phyloP scores from a whole-genome alignment of 2,113 vertebrate species.

The Actenoides hombroni region DNA sequence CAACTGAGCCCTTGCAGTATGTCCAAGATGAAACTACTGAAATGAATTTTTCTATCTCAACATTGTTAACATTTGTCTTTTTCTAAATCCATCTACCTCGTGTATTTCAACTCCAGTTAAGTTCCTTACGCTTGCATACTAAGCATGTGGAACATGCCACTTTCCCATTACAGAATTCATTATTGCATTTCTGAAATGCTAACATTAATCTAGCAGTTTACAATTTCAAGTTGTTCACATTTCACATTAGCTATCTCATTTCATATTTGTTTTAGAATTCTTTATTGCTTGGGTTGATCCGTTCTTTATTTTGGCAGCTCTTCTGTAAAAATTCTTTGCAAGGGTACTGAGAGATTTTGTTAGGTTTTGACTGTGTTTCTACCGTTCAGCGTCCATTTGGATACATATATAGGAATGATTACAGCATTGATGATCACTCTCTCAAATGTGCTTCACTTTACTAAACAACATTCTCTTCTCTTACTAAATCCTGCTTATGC shows the following conservation, averaged over 20 bases:
- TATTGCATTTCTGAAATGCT: background rate
- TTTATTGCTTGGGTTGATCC: background rate
- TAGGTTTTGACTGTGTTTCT: background rate
- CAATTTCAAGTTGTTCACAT: background rate
- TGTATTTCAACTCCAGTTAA: background rate
- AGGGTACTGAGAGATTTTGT: background rate
- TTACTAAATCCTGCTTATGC: background rate
- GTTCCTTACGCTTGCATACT: background rate
- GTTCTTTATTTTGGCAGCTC: background rate
- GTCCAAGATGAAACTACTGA: background rate
- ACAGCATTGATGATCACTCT: background rate
- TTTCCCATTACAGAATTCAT: background rate
- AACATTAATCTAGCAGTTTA: background rate
- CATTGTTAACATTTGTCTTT: background rate
- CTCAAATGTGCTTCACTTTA: background rate
- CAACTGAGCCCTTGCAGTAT: background rate
- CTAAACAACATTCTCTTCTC: background rate
- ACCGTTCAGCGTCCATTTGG: background rate
- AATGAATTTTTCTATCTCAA: background rate
- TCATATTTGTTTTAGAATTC: background rate
- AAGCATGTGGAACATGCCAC: fast-evolving
- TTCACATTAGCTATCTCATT: background rate
- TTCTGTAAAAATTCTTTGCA: background rate
- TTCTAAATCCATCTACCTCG: background rate
- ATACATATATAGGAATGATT: background rate